phyloP scores from a whole-genome alignment of 1,140 invertebrate species.

The Lordiphosa stackelbergi region DNA sequence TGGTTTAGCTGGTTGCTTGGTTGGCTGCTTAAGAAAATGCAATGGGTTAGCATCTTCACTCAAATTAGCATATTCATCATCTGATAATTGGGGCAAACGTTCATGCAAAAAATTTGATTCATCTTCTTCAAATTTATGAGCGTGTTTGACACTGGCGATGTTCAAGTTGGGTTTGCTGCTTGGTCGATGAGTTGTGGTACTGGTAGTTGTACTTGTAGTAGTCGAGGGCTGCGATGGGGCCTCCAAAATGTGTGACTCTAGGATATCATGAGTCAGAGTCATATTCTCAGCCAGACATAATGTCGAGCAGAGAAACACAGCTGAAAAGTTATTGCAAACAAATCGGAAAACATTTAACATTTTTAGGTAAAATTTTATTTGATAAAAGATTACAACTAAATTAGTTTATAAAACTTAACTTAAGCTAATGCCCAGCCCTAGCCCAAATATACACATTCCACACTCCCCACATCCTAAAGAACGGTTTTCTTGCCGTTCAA shows the following conservation, averaged over 20 bases:
- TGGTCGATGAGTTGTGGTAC: constrained; percentile 3
- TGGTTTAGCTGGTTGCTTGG: background rate
- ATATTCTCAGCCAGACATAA: constrained; percentile 19
- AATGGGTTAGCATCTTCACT: constrained; percentile 55
- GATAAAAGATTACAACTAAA: constrained; percentile 60
- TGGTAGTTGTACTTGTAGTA: constrained; percentile 15
- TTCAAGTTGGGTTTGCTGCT: background rate
- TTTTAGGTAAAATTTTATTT: constrained; percentile 59
- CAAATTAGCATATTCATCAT: constrained; percentile 46
- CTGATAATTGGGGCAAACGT: constrained; percentile 37
- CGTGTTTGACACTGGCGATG: constrained; percentile 16
- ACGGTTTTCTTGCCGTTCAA: constrained; percentile 47
- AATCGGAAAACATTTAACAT: background rate
- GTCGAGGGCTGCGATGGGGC: background rate
- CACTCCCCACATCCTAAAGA: constrained; percentile 18
- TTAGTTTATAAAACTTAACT: constrained; percentile 20
- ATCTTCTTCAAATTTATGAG: constrained; percentile 27
- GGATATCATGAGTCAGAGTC: background rate
- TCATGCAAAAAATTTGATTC: constrained; percentile 47
- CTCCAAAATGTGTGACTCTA: constrained; percentile 1
- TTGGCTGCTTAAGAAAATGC: constrained; percentile 52
- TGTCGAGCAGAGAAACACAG: constrained; percentile 16
- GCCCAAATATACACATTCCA: background rate
- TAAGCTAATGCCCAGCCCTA: constrained; percentile 32
- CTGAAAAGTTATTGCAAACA: constrained; percentile 12